Evolutionary conservation across 2,113 vertebrate species (phyloP), one percentile per base, ranked within the genome.

Genomic region (Charina bottae): DNA sequence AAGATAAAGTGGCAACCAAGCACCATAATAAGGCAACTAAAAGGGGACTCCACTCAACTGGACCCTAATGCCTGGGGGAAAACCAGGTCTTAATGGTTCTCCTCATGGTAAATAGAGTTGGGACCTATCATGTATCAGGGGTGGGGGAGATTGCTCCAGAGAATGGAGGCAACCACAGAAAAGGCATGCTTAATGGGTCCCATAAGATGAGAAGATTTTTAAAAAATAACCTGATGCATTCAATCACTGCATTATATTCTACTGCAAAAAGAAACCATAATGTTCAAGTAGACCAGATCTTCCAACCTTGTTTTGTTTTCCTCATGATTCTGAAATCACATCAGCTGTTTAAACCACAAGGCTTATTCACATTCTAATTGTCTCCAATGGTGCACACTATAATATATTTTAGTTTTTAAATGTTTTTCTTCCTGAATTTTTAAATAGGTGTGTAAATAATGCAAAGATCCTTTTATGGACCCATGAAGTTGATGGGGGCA

Each of bases 271-370:
- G 60, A 17, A 92, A 13, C 13, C 9, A 28, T 91, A 28, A 83
- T 6, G 23, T 49, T 28, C 21, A 87, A 60, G 60, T 12, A 23
- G 8, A 53, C 83, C 62, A 88, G 1, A 88, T 28, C 19, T 86
- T 23, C 93, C 87, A 72, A 9, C 37, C 89, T 6, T 3, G 60
- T 92, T 53, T 91, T 88, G 2, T 21, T 26, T 93, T 26, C 85
- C n/a, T 83, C 26, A 54, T 58, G 92, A 21, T 24, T 5, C 0
- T 7, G 85, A 28, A n/a, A 60, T 89, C 23, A 59, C 91, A 49
- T 90, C 54, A 89, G 13, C 85, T 90, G 89, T 87, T 92, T 55
- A 93, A 91, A 93, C 86, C 49, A 93, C 8, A 72, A 58, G 49
- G 13, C 12, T 8, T 24, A 6, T 92, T 90, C n/a, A 12, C 83